Base-by-base conservation (phyloP, 2,888 invertebrate genomes). In the Coremacera marginata region DNA sequence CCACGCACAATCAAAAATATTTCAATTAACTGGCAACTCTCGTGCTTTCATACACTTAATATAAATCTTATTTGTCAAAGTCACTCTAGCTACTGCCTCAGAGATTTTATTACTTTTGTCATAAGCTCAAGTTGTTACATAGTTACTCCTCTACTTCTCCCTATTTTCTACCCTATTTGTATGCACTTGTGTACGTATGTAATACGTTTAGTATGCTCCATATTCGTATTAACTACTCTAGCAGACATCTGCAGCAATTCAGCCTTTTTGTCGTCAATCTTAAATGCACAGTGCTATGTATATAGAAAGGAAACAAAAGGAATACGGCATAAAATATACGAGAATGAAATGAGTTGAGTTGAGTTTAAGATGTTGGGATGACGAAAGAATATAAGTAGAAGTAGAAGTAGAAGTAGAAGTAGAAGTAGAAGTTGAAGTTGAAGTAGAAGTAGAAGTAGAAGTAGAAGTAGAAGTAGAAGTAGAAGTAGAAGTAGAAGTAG, bases 251-350 rank as follows among this genome's bases (percentile, higher is more conserved):
- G 34, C 1, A 27, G 0, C 63, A 9, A 37, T 65, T 65, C 63
- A 65, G 63, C 63, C 63, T 34, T 65, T 65, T 65, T 65, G 63
- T 65, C 63, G 63, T 65, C 63, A 65, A 34, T n/a, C 31, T 65
- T 34, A 34, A 65, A 65, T 44, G 44, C 44, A 44, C 2, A 44
- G 44, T 11, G 5, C 3, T 31, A 31, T 44, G 4, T 14, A 14
- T 44, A 11, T 44, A n/a, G n/a, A 3, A 44, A 44, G 44, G 11
- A 44, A 44, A 44, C 14, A 3, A 11, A 44, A 11, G 14, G 44
- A 1, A 44, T 2, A 44, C 2, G 1, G 7, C 44, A 2, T 2
- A 44, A 2, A 44, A 37, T 8, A 37, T 37, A 37, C 5, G 37
- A 31, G 5, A 31, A 31, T 31, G 31, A 31, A 4, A 31, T 31